Evolutionary conservation across 1,140 invertebrate genomes (phyloP).

Genomic region (Maniola jurtina): DNA sequence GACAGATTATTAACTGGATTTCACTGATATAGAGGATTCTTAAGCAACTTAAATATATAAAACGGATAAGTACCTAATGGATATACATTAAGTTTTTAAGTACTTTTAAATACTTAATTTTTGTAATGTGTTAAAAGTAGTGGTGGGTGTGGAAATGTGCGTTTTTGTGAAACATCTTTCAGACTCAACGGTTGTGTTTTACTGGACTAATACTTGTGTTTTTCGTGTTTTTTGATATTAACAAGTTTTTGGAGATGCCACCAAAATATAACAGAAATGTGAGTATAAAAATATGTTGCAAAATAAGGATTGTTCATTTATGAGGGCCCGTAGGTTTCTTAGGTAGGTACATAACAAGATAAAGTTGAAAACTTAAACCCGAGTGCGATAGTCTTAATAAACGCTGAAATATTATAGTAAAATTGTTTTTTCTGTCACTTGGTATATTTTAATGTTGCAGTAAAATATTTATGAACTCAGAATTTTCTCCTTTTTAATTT

Average conservation of each 20-base stretch:
- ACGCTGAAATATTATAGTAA: no score
- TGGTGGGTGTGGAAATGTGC: neutral
- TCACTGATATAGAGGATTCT: neutral
- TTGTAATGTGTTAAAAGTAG: neutral
- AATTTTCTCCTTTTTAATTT: no score
- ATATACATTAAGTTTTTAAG: neutral
- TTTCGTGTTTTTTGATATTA: neutral
- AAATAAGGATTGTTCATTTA: no score
- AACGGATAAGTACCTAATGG: neutral
- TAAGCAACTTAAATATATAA: neutral
- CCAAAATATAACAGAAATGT: conserved; percentile 1
- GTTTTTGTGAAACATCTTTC: neutral
- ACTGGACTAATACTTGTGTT: neutral
- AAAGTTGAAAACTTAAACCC: no score
- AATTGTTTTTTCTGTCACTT: no score
- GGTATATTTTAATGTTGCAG: no score
- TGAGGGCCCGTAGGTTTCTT: no score
- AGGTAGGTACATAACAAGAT: no score
- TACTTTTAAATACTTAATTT: neutral
- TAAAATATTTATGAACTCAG: no score
- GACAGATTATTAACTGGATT: neutral
- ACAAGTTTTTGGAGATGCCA: neutral
- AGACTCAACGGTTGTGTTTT: neutral
- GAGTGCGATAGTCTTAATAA: no score
- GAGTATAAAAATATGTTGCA: neutral